Conservation (phyloP, 1,140 invertebrate species). For the Cotesia chilonis region DNA sequence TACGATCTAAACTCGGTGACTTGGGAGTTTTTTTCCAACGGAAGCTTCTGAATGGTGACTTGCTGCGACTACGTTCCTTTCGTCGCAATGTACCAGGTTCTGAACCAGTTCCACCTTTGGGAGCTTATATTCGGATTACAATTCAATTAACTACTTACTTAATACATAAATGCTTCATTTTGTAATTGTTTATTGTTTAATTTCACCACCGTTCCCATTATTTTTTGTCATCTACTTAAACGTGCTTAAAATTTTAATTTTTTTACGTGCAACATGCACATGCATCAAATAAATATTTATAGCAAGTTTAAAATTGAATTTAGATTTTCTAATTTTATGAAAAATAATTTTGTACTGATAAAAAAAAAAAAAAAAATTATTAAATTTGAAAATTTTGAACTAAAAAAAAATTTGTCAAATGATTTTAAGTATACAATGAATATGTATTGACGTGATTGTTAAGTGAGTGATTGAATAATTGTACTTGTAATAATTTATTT, state of each 20-base stretch:
- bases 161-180: neutral
- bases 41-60: slow-evolving; percentile 90
- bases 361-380: too few species aligned
- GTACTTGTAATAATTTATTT: slow-evolving; percentile 14
- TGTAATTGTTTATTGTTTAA: slow-evolving; percentile 11
- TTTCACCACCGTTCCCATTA: slow-evolving; percentile 30
- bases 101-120: slow-evolving; percentile 57
- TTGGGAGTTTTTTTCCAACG: slow-evolving; percentile 79
- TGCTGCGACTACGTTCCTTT: slow-evolving; percentile 84
- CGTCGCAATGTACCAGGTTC: slow-evolving; percentile 65
- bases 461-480: slow-evolving; percentile 1
- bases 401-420: too few species aligned
- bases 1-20: slow-evolving; percentile 67
- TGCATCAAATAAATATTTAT: slow-evolving; percentile 46
- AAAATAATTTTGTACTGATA: too few species aligned
- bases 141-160: slow-evolving; percentile 51
- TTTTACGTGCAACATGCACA: slow-evolving; percentile 60
- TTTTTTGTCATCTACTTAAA: slow-evolving; percentile 17
- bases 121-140: slow-evolving; percentile 59
- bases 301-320: too few species aligned
- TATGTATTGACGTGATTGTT: too few species aligned
- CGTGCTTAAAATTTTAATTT: slow-evolving; percentile 6
- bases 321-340: too few species aligned
- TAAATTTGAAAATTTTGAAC: too few species aligned
- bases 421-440: too few species aligned